These are phyloP conservation scores for Drosophila sordidula DNA, from an alignment of 2,888 invertebrate species.

Conservation along the genomic window DNA sequence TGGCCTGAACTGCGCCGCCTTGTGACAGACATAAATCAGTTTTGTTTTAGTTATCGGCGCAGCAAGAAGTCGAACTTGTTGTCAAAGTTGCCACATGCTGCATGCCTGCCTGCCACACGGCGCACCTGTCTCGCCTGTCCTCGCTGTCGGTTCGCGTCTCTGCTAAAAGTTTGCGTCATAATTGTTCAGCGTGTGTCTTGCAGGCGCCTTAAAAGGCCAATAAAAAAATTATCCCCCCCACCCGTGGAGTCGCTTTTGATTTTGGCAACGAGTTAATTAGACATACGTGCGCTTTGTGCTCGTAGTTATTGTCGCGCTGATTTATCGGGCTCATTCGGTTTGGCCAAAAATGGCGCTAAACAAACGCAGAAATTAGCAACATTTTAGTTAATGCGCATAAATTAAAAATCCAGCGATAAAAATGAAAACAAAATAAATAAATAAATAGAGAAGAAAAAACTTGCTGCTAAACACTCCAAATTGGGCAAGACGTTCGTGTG, in stretches of 20 bases:
- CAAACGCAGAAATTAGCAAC: constrained; percentile 72
- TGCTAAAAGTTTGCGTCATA: constrained; percentile 61
- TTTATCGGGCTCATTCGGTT: constrained; percentile 46
- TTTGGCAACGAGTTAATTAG: constrained; percentile 71
- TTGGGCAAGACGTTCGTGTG: constrained; percentile 74
- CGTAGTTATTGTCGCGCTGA: constrained; percentile 27
- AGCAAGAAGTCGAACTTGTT: constrained; percentile 68
- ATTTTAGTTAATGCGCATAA: constrained; percentile 78
- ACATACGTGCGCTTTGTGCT: constrained; percentile 55
- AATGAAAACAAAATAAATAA: constrained; percentile 16
- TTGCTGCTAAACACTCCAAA: constrained; percentile 61
- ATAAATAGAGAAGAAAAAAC: constrained; percentile 1
- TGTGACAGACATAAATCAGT: constrained; percentile 80
- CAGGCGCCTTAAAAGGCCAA: constrained; percentile 58
- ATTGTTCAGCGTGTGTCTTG: constrained; percentile 52
- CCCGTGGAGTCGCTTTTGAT: constrained; percentile 11
- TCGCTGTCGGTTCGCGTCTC: background rate
- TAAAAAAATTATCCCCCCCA: background rate
- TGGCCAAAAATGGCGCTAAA: constrained; percentile 62
- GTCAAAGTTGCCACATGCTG: constrained; percentile 50
- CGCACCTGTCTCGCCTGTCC: constrained; percentile 40
- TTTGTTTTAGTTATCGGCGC: constrained; percentile 77
- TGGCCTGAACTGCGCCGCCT: constrained; percentile 59
- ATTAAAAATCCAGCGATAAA: constrained; percentile 39
- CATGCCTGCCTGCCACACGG: constrained; percentile 24